Base-by-base conservation (phyloP, 2,113 vertebrate genomes). In the Larimichthys polyactis region DNA sequence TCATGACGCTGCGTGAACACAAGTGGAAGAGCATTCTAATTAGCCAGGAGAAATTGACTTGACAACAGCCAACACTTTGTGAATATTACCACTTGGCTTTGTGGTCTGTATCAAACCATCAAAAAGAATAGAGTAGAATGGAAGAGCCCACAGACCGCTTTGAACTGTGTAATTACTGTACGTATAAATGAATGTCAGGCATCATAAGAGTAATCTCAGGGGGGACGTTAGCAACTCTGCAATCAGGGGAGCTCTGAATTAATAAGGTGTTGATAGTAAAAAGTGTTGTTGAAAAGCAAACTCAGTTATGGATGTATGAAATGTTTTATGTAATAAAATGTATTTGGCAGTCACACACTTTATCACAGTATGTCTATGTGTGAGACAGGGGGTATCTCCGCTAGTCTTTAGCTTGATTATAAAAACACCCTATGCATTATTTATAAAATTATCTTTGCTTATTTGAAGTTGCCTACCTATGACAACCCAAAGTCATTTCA, bases 341-440 rank as follows among this genome's bases (percentile, higher is more conserved):
- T 71, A 65, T 87, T 73, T 65, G 29, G 32, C 59, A 83, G 74
- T 84, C 70, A 75, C 64, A 54, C 72, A 46, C 49, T 80, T 55
- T 52, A 75, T 73, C 68, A 75, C 52, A 75, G 58, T 72, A 77
- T 74, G 75, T 78, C 46, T 75, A 71, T 65, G 36, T 46, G 71
- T 14, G 68, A 81, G 59, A 20, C 67, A 52, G 52, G 14, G 51
- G 55, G 67, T 51, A 64, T 72, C 43, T 62, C 20, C 24, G 57
- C 75, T 20, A 66, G 63, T 85, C 71, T 84, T 89, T 59, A 81
- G 64, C 85, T 64, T 88, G 78, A 89, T 87, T 87, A 70, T 81
- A 19, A 76, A 82, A 82, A 55, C 64, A 80, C 4, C 64, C 76
- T 74, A 77, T 89, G 83, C 85, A 90, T 92, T 89, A 92, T 92